Percentiles rank a stretch among this genome's conserved stretches.
Conservation (phyloP, 92 coral and sea anemone species). For the Phenganax subtilis region DNA sequence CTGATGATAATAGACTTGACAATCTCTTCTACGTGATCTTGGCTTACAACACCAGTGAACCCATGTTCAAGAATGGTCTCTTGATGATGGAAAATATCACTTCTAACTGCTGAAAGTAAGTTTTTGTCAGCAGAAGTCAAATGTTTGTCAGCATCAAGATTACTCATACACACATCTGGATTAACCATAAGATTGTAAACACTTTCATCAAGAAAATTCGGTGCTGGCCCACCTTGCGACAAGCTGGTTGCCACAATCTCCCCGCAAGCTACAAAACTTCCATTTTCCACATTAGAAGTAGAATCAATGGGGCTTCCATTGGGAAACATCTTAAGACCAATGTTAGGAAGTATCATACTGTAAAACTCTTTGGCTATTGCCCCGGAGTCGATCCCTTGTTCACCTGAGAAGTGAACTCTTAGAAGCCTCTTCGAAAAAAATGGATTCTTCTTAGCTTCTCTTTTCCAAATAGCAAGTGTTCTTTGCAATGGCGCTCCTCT, state of each 20-base stretch:
- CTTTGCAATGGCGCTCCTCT: constrained; percentile 31
- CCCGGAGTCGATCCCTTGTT: constrained; percentile 41
- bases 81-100: constrained; percentile 39
- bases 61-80: constrained; percentile 50
- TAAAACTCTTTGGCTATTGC: constrained; percentile 42
- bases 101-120: constrained; percentile 15
- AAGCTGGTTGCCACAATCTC: constrained; percentile 45
- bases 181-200: constrained; percentile 42
- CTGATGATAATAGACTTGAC: constrained; percentile 45
- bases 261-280: constrained; percentile 42
- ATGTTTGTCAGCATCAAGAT: constrained; percentile 39
- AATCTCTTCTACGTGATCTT: constrained; percentile 43
- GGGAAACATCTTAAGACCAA: constrained; percentile 37
- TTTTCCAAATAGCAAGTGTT: constrained; percentile 33
- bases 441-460: constrained; percentile 23
- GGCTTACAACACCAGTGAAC: constrained; percentile 43
- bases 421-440: constrained; percentile 1
- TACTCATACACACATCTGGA: constrained; percentile 18
- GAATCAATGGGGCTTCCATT: constrained; percentile 40
- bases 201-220: constrained; percentile 47
- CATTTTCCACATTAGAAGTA: constrained; percentile 32
- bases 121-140: constrained; percentile 42
- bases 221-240: constrained; percentile 49
- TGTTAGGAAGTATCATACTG: neutral
- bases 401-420: constrained; percentile 37